These are phyloP conservation scores for Australoheros scitulus DNA, from an alignment of 2,113 vertebrate species.

Conservation along the genomic window DNA sequence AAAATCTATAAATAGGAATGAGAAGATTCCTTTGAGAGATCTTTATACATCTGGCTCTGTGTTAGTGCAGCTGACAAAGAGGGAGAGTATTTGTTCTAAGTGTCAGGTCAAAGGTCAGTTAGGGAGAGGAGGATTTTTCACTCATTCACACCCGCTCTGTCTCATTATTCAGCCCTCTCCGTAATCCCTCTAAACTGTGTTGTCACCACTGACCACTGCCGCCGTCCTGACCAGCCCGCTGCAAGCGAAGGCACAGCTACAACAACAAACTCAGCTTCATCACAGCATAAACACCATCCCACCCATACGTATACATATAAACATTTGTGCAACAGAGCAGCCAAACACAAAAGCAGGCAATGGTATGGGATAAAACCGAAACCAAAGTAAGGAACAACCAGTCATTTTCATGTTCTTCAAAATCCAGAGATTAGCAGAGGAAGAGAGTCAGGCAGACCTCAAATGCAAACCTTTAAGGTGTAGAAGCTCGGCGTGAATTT, in stretches of 20 bases:
- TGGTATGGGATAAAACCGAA: constrained; percentile 19
- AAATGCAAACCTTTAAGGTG: not conserved
- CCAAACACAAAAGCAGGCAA: constrained; percentile 20
- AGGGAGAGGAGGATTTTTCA: constrained; percentile 65
- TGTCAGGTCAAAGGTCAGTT: constrained; percentile 64
- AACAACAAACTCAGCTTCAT: constrained; percentile 75
- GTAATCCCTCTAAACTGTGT: constrained; percentile 66
- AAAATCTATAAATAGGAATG: constrained; percentile 42
- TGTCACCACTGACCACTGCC: constrained; percentile 53
- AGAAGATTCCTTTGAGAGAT: constrained; percentile 33
- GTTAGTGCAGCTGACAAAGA: constrained; percentile 70
- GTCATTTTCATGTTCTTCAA: constrained; percentile 37
- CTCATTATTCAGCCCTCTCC: constrained; percentile 69
- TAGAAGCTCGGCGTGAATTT: not conserved
- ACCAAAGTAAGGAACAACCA: constrained; percentile 42
- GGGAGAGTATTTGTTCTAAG: constrained; percentile 67
- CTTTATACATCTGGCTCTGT: constrained; percentile 51
- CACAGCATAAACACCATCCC: constrained; percentile 46
- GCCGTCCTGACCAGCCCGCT: constrained; percentile 22
- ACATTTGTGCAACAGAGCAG: constrained; percentile 26
- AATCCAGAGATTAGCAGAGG: constrained; percentile 34
- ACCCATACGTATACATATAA: constrained; percentile 21
- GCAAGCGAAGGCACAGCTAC: constrained; percentile 57
- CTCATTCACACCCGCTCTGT: constrained; percentile 59
- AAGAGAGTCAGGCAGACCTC: constrained; percentile 4